A percentile compares a stretch with the other conserved stretches of the same genome.
phyloP scores from a whole-genome alignment of 2,888 invertebrate species.

The Orthosia cruda region DNA sequence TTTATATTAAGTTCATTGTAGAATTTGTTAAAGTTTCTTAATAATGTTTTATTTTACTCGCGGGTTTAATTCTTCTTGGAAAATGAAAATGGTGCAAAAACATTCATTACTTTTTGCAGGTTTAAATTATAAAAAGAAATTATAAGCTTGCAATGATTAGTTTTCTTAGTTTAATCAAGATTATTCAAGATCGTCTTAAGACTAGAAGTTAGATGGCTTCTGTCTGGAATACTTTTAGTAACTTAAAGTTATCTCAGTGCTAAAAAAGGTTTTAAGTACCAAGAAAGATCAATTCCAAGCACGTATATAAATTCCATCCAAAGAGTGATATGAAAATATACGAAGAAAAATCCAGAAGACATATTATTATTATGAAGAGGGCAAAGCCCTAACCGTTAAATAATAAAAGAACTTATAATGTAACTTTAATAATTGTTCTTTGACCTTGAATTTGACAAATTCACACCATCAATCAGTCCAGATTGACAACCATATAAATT shows the following conservation, averaged over 20 bases:
- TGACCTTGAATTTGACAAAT: neutral
- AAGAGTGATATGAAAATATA: neutral
- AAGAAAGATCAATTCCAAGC: neutral
- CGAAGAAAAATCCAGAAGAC: neutral
- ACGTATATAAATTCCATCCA: no score
- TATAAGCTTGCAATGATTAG: neutral
- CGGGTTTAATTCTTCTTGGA: neutral
- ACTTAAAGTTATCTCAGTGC: conserved; percentile 5
- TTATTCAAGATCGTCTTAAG: neutral
- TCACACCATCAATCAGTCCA: neutral
- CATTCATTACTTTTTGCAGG: neutral
- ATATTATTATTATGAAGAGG: neutral
- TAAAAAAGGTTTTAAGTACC: conserved; percentile 10
- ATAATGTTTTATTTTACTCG: conserved; percentile 22
- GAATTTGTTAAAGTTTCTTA: conserved; percentile 17
- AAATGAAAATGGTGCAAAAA: neutral
- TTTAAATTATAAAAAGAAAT: neutral
- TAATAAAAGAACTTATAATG: neutral
- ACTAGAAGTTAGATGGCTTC: conserved; percentile 8
- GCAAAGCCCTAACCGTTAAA: neutral
- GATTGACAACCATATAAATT: neutral
- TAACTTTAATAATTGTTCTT: no score
- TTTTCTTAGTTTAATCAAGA: neutral
- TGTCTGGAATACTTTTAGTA: conserved; percentile 1
- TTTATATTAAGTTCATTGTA: conserved; percentile 22